phyloP scores from a whole-genome alignment of 2,888 invertebrate species.

The Seira musarum region DNA sequence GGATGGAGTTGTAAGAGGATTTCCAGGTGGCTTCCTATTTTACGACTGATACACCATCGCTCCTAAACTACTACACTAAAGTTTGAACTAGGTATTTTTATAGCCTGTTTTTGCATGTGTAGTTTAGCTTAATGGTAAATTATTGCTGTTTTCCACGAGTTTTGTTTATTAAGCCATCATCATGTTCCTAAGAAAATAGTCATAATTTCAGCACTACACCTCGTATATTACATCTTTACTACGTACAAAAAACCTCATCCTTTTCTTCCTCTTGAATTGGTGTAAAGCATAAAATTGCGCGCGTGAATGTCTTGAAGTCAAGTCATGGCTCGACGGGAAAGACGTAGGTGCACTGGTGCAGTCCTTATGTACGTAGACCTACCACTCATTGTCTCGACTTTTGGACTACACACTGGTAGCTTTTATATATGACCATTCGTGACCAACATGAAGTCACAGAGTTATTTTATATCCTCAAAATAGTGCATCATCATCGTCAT shows the following conservation, averaged over 20 bases:
- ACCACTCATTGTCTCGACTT: background rate
- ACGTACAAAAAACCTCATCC: too few species aligned
- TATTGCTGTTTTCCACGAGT: constrained; percentile 14
- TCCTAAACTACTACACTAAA: too few species aligned
- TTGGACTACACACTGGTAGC: too few species aligned
- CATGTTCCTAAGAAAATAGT: background rate
- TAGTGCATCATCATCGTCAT: background rate
- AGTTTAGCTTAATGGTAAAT: constrained; percentile 19
- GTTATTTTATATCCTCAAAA: background rate
- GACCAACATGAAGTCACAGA: background rate
- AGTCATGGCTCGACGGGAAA: too few species aligned
- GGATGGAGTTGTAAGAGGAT: constrained; percentile 16
- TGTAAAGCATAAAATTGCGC: too few species aligned
- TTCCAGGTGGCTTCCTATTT: constrained; percentile 33
- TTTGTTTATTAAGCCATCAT: constrained; percentile 10
- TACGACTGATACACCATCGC: constrained; percentile 10
- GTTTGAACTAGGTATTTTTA: background rate
- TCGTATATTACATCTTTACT: background rate
- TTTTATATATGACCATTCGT: constrained; percentile 1
- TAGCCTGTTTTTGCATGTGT: constrained; percentile 4
- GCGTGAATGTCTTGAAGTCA: too few species aligned
- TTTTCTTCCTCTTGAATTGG: too few species aligned
- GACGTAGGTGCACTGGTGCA: too few species aligned
- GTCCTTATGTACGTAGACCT: too few species aligned
- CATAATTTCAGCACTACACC: constrained; percentile 3